Percentiles rank a stretch among this genome's conserved stretches.
Evolutionary conservation across 2,888 invertebrate species (phyloP).

Genomic region (Xiphydria camelus): DNA sequence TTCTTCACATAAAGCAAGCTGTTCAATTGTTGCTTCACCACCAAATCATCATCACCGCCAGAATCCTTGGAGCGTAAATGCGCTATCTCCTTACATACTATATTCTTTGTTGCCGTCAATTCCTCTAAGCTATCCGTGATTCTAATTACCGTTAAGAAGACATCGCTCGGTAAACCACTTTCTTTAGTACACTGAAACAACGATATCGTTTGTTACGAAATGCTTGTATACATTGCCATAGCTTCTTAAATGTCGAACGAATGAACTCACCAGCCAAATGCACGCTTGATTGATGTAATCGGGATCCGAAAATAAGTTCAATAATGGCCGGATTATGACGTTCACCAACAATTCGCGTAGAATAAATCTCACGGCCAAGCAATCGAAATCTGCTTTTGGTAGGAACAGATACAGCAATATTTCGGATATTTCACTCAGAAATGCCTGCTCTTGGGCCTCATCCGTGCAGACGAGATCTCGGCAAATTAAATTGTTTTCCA

Average conservation of each 20-base stretch:
- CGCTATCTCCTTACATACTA: constrained; percentile 81
- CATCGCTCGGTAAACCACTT: constrained; percentile 75
- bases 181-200: constrained; percentile 76
- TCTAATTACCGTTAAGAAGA: constrained; percentile 81
- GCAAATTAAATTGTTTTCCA: constrained; percentile 79
- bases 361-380: constrained; percentile 77
- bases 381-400: constrained; percentile 83
- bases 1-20: constrained; percentile 80
- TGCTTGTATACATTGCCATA: background rate
- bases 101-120: constrained; percentile 76
- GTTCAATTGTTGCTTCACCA: constrained; percentile 83
- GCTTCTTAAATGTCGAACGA: background rate
- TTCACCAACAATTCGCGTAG: constrained; percentile 77
- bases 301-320: constrained; percentile 80
- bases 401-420: constrained; percentile 80
- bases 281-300: constrained; percentile 90
- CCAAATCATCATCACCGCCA: constrained; percentile 80
- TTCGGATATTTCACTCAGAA: constrained; percentile 81
- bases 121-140: constrained; percentile 81
- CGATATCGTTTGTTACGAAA: no score
- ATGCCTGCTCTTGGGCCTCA: constrained; percentile 70
- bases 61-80: constrained; percentile 81
- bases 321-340: constrained; percentile 70
- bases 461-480: constrained; percentile 80
- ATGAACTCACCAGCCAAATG: constrained; percentile 77